Evolutionary conservation across 2,797 vertebrate species (phyloP).

Genomic region (Melanogrammus aeglefinus): DNA sequence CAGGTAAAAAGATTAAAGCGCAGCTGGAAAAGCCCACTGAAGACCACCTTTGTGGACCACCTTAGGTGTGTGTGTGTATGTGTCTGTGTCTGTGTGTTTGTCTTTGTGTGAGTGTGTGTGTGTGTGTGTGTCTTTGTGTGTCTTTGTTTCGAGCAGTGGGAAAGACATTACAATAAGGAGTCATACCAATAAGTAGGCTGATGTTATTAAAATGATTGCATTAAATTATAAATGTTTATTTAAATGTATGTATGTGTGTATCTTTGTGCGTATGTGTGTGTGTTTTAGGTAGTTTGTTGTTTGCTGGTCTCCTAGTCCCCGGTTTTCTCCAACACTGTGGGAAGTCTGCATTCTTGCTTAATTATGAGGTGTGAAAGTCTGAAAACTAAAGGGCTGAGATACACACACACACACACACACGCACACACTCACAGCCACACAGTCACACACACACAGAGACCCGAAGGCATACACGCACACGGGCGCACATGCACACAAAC

Average conservation of each 20-base stretch:
- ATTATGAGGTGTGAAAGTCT: constrained; percentile 73
- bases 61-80: constrained; percentile 40
- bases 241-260: constrained; percentile 16
- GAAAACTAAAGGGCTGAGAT: constrained; percentile 57
- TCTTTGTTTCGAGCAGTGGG: neutral
- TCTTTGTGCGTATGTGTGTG: constrained; percentile 15
- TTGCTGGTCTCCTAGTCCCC: constrained; percentile 51
- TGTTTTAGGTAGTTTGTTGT: constrained; percentile 47
- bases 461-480: constrained; percentile 23
- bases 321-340: constrained; percentile 55
- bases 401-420: constrained; percentile 21
- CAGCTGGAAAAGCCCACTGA: constrained; percentile 60
- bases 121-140: constrained; percentile 22
- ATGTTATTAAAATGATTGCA: neutral
- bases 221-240: neutral
- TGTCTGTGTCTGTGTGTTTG: constrained; percentile 28
- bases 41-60: constrained; percentile 74
- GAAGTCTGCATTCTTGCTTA: constrained; percentile 66
- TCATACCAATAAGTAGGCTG: neutral
- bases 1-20: constrained; percentile 63
- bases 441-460: constrained; percentile 17
- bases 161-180: neutral
- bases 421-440: constrained; percentile 17
- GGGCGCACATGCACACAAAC: constrained; percentile 22
- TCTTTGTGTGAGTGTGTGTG: constrained; percentile 7